These are phyloP conservation scores for Ostrea denselamellosa DNA, from an alignment of 1,140 invertebrate species.

Conservation along the genomic window DNA sequence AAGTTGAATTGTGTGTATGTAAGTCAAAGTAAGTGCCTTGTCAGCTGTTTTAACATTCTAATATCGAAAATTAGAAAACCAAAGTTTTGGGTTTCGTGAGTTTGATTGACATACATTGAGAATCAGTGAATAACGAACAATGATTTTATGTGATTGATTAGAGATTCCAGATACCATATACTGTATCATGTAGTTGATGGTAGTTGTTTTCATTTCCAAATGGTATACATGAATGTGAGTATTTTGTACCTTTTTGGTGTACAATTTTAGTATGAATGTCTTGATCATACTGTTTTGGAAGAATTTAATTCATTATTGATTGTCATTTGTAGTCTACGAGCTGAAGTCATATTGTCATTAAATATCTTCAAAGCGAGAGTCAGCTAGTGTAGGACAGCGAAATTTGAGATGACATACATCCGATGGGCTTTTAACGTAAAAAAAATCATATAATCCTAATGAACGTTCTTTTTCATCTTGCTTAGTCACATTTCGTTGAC, in stretches of 20 bases:
- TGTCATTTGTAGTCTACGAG: not conserved
- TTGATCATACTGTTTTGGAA: not conserved
- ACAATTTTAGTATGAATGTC: not conserved
- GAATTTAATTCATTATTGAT: not conserved
- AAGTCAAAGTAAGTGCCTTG: not conserved
- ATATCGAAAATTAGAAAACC: not conserved
- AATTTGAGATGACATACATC: too few species aligned
- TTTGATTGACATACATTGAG: not conserved
- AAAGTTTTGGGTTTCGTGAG: not conserved
- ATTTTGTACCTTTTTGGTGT: constrained; percentile 36
- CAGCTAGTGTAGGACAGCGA: too few species aligned
- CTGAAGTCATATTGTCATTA: not conserved
- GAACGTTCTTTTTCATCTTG: too few species aligned
- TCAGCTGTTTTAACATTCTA: not conserved
- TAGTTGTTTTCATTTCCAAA: not conserved
- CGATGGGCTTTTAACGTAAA: too few species aligned
- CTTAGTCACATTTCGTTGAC: too few species aligned
- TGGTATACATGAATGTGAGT: not conserved
- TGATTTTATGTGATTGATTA: constrained; percentile 12
- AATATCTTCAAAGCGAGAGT: not conserved
- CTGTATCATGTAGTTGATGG: not conserved
- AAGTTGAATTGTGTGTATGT: not conserved
- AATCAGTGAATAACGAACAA: not conserved
- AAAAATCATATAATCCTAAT: too few species aligned
- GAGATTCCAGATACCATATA: not conserved